Evolutionary conservation across 2,113 vertebrate species (phyloP), one percentile per base, ranked within the genome.

Genomic region (Tiliqua scincoides): DNA sequence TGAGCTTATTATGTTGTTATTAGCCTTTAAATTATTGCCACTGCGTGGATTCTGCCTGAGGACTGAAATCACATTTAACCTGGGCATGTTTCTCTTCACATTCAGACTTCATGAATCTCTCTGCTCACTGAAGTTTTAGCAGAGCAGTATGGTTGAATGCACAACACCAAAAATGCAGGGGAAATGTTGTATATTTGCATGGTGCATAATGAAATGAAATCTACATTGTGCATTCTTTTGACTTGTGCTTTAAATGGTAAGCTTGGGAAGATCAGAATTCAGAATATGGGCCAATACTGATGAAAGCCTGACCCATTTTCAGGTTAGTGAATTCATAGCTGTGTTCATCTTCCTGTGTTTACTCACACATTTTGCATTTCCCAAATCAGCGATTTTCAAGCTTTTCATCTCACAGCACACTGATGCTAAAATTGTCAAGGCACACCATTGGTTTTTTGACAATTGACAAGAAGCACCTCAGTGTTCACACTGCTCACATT

Each of bases 61-160:
- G 70, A 30, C 23, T 72, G 68, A 72, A 40, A 70, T 83, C 68
- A 40, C 71, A 83, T 83, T 73, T 73, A 73, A 72, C 30, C 70
- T 40, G 25, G 32, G 70, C 54, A 52, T 67, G 30, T 67, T 72
- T 54, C 23, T 40, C 52, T 72, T 72, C 54, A 57, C 15, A 3
- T 61, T 37, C 37, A 73, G 35, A 62, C 40, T 73, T 30, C 57
- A 62, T 61, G 15, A 73, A n/a, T 43, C 48, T 27, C 11, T 83
- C 72, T 40, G 32, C 52, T 83, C 25, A 62, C 23, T 40, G 54
- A 35, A n/a, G 57, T 21, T 35, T 73, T 83, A 72, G 32, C 70
- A 62, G 32, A 43, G 61, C 27, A 25, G 32, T 63, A 8, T 57
- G 77, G 59, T 63, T 79, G 77, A 37, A 14, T 63, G 59, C 35